Evolutionary conservation across 2,888 invertebrate species (phyloP), one percentile per base, ranked within the genome.

Genomic region (Linyphia triangularis): DNA sequence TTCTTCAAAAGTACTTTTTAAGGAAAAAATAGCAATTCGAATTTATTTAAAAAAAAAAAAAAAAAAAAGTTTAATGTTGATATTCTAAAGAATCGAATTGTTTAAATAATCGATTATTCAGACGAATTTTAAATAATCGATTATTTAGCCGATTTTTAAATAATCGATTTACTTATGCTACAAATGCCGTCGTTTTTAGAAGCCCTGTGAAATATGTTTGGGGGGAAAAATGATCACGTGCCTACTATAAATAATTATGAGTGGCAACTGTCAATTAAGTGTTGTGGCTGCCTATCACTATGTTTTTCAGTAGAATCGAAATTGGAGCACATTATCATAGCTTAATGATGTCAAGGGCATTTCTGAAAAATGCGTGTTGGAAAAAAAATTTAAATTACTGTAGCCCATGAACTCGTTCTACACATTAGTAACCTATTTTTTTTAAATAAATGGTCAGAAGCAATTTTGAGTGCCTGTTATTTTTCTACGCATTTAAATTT

Each of bases 301-400:
- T 51, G n/a, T 16, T 1, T 16, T n/a, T 16, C 33, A 33, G 33
- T 63, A 30, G 7, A 57, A n/a, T 26, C 7, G 19, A 69, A 85
- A 85, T 40, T 57, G 28, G 77, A 69, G 30, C 75, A 59, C 67
- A 59, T 77, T 67, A 57, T 65, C 73, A 67, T 85, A 69, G 24
- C 19, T 67, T 57, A 85, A 85, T n/a, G 51, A 33, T 85, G 84
- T 85, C 84, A 85, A 77, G 84, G 84, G 26, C 84, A 85, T 26
- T 72, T 72, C 22, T 7, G 16, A n/a, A 51, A 65, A 51, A 73
- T 33, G 33, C 33, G 37, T 69, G 43, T 37, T 65, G 57, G 69
- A 75, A 75, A 57, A 43, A 59, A 59, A 57, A 37, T 65, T 61
- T 61, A 51, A n/a, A 51, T 37, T 51, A 24, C n/a, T 22, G 70